phyloP scores from a whole-genome alignment of 53 echinoderm and acorn worm genomes.

The Patiria pectinifera region DNA sequence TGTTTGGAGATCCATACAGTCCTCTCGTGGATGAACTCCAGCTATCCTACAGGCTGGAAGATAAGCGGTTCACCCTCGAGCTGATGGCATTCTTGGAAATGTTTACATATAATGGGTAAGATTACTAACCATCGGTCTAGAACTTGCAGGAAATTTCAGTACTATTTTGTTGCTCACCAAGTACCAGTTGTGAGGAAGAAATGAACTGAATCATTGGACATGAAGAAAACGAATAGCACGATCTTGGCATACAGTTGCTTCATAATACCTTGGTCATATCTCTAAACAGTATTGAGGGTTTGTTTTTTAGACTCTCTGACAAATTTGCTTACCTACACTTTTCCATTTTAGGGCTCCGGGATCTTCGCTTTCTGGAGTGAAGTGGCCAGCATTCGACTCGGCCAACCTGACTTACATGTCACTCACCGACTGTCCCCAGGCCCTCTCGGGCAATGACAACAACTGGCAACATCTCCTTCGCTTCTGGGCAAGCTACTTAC shows the following conservation, averaged over 20 bases:
- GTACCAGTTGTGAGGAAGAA: no score
- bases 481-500: conserved; percentile 50
- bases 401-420: conserved; percentile 29
- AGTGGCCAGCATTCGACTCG: conserved; percentile 50
- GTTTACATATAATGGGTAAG: conserved; percentile 53
- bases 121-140: no score
- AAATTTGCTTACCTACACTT: no score
- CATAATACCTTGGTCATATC: no score
- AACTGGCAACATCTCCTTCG: conserved; percentile 22
- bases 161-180: no score
- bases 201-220: neutral
- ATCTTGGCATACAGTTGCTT: no score
- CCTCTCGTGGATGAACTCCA: conserved; percentile 24
- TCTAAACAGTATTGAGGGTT: no score
- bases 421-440: conserved; percentile 46
- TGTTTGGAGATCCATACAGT: conserved; percentile 57
- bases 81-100: conserved; percentile 47
- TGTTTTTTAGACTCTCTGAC: no score
- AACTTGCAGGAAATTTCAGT: no score
- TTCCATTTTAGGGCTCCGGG: conserved; percentile 26
- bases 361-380: conserved; percentile 27
- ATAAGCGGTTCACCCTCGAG: conserved; percentile 38
- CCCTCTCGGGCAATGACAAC: neutral
- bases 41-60: conserved; percentile 42
- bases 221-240: neutral